Percentiles rank a stretch among this genome's conserved stretches.
Conservation (phyloP, 2,113 vertebrate species). For the Microcebus murinus region DNA sequence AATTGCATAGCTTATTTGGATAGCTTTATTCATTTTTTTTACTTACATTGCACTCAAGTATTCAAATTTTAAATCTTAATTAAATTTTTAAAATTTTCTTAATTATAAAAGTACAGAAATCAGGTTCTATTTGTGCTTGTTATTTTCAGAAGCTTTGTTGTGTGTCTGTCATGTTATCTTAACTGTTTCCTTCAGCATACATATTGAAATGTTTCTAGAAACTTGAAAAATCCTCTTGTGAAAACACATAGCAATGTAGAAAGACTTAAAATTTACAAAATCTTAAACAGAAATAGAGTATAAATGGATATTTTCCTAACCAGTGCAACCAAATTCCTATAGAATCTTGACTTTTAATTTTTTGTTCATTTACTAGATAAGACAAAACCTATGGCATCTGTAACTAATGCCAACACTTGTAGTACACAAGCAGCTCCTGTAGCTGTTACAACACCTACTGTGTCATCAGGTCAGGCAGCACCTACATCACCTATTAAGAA, state of each 20-base stretch:
- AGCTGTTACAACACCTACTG: constrained; percentile 88
- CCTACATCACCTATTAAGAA: constrained; percentile 97
- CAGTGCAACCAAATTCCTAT: background rate
- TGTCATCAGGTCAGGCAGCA: constrained; percentile 91
- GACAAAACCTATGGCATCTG: constrained; percentile 89
- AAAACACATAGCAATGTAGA: background rate
- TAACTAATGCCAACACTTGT: constrained; percentile 88
- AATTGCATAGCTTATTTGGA: background rate
- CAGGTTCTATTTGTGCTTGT: background rate
- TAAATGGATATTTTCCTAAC: constrained; percentile 9
- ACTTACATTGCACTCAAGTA: background rate
- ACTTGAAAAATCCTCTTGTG: constrained; percentile 3
- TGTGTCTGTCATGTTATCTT: background rate
- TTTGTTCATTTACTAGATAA: constrained; percentile 89
- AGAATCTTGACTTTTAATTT: constrained; percentile 25
- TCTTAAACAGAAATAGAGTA: background rate
- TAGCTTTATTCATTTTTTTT: background rate
- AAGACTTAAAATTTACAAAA: constrained; percentile 28
- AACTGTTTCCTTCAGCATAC: background rate
- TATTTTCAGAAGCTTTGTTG: background rate
- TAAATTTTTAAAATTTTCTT: background rate
- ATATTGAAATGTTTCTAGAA: constrained; percentile 13
- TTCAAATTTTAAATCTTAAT: constrained; percentile 55
- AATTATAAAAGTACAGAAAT: background rate
- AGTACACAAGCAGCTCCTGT: constrained; percentile 84